Percentiles rank a stretch among this genome's conserved stretches.
These are phyloP conservation scores for Amaurobius ferox DNA, from an alignment of 2,888 invertebrate species.

Conservation along the genomic window DNA sequence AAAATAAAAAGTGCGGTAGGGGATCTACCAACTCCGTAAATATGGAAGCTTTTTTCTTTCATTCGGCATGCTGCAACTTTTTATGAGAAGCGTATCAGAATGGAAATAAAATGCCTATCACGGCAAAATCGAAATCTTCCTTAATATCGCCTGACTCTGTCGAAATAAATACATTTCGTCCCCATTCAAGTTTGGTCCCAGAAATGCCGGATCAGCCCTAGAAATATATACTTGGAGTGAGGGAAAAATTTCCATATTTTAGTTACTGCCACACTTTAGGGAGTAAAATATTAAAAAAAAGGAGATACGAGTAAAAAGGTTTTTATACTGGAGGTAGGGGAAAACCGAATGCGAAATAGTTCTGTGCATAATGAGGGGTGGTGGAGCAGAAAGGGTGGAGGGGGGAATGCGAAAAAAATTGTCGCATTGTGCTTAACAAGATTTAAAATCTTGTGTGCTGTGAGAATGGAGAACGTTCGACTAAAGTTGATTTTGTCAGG, in stretches of 20 bases:
- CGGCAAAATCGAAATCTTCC: constrained; percentile 1
- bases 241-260: constrained; percentile 66
- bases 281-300: constrained; percentile 49
- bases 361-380: constrained; percentile 18
- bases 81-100: background rate
- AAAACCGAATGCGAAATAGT: constrained; percentile 24
- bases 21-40: background rate
- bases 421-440: constrained; percentile 6
- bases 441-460: constrained; percentile 9
- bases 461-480: constrained; percentile 34
- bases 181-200: constrained; percentile 21
- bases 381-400: constrained; percentile 7
- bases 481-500: background rate
- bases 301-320: constrained; percentile 44
- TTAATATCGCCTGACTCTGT: constrained; percentile 19
- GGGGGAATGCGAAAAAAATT: background rate
- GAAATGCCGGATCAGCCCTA: constrained; percentile 47
- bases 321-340: constrained; percentile 4
- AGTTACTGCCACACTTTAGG: constrained; percentile 53
- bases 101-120: constrained; percentile 38
- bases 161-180: constrained; percentile 38
- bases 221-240: constrained; percentile 28
- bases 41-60: background rate
- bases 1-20: background rate
- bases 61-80: background rate